Evolutionary conservation across 92 coral and sea anemone species (phyloP), one percentile per base, ranked within the genome.

Genomic region (Palythoa grandiflora): DNA sequence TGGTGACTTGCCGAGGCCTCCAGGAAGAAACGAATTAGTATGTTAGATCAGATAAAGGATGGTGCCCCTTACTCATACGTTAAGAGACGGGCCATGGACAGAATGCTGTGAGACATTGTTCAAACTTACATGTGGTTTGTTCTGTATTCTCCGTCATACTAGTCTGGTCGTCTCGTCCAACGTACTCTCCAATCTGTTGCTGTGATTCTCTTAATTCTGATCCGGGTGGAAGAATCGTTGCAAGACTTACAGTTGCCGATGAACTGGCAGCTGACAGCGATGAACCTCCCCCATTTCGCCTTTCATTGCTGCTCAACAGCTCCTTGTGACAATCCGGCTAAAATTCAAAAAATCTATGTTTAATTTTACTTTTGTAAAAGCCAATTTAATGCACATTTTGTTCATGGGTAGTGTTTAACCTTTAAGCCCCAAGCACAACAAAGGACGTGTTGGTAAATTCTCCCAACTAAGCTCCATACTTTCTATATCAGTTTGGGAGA

Each of bases 301-400:
- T 72, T 36, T 85, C 93, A 13, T 77, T 90, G 28, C 90, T 88
- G 44, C 89, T 92, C 75, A 84, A 87, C 60, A 89, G 89, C 71
- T 59, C 89, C 80, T 87, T 84, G 61, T 40, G 87, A 55, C 83
- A 89, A 75, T 89, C 88, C 94, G 83, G 89, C 36, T 37, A 36
- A 88, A 54, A 59, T 54, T 83, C 44, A 59, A 5, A 68, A 20
- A 20, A 6, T 35, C 21, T 9, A 9, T 21, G 1, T 9, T 68
- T 20, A 1, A 8, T 20, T 2, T 4, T 7, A 0, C 9, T 59
- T 15, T 10, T 11, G 11, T 17, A 57, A 57, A 7, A 57, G 15
- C 11, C 13, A 57, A 57, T 8, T 57, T 14, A 7, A 8, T 8
- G 11, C 65, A 57, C 28, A 28, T 28, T 28, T 28, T 28, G 28